phyloP scores from a whole-genome alignment of 2,113 vertebrate species.

The Manacus vitellinus region DNA sequence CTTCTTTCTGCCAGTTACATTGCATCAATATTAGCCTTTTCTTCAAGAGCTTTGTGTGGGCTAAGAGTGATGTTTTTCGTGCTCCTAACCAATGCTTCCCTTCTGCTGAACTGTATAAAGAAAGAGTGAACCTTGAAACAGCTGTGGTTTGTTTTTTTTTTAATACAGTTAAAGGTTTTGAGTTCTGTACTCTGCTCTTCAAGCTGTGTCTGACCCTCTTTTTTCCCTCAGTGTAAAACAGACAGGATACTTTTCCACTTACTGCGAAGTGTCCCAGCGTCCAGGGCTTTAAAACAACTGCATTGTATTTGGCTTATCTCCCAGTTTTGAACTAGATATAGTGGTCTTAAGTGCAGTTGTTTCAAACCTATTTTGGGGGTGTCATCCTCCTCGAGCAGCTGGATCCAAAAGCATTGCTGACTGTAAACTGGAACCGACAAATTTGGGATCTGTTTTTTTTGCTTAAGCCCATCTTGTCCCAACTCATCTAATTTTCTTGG shows the following conservation, averaged over 20 bases:
- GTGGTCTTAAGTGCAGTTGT: not conserved
- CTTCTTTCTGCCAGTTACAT: not conserved
- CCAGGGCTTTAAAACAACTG: not conserved
- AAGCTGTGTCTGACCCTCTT: not conserved
- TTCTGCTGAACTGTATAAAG: not conserved
- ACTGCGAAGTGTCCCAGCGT: not conserved
- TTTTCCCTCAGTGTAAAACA: not conserved
- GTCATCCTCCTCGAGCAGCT: not conserved
- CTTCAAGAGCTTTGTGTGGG: not conserved
- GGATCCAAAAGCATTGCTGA: not conserved
- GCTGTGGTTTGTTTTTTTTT: not conserved
- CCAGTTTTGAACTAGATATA: not conserved
- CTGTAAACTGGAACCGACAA: not conserved
- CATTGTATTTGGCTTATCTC: not conserved
- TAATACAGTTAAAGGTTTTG: not conserved
- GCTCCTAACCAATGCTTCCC: not conserved
- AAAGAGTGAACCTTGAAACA: not conserved
- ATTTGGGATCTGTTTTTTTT: not conserved
- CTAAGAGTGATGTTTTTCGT: not conserved
- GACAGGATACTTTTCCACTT: not conserved
- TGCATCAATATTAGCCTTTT: not conserved
- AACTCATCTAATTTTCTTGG: not conserved
- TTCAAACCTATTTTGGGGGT: not conserved
- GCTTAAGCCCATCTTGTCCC: not conserved
- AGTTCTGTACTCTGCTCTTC: not conserved